phyloP scores from a whole-genome alignment of 2,888 invertebrate species.

The Acronicta aceris region DNA sequence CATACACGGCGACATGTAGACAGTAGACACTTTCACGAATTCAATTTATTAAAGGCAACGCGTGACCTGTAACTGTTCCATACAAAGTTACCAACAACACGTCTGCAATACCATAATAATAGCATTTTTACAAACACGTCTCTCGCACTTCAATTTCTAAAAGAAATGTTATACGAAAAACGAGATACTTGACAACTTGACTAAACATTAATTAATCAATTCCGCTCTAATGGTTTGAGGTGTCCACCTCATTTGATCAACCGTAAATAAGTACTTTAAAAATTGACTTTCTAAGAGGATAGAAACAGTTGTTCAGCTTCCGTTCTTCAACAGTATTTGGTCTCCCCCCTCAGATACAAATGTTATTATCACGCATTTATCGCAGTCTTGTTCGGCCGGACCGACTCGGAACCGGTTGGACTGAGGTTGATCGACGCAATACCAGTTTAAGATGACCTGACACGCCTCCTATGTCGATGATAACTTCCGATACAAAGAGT shows the following conservation, averaged over 20 bases:
- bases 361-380: constrained; percentile 75
- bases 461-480: constrained; percentile 35
- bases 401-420: constrained; percentile 80
- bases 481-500: constrained; percentile 10
- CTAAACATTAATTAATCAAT: constrained; percentile 19
- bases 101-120: constrained; percentile 33
- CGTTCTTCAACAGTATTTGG: constrained; percentile 36
- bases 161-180: constrained; percentile 20
- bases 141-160: constrained; percentile 14
- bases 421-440: constrained; percentile 64
- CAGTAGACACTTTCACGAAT: constrained; percentile 58
- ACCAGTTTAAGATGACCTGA: constrained; percentile 61
- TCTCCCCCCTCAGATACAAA: constrained; percentile 60
- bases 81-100: constrained; percentile 34
- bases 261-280: constrained; percentile 25
- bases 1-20: constrained; percentile 46
- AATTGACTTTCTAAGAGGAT: constrained; percentile 35
- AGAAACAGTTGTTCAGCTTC: constrained; percentile 32
- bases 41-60: constrained; percentile 57
- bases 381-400: constrained; percentile 71
- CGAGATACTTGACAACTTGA: constrained; percentile 22
- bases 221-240: constrained; percentile 19
- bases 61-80: constrained; percentile 49
- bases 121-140: constrained; percentile 44
- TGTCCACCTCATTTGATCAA: constrained; percentile 23